Evolutionary conservation across 1,140 invertebrate genomes (phyloP), one percentile per base, ranked within the genome.

Genomic region (Procambarus virginalis): DNA sequence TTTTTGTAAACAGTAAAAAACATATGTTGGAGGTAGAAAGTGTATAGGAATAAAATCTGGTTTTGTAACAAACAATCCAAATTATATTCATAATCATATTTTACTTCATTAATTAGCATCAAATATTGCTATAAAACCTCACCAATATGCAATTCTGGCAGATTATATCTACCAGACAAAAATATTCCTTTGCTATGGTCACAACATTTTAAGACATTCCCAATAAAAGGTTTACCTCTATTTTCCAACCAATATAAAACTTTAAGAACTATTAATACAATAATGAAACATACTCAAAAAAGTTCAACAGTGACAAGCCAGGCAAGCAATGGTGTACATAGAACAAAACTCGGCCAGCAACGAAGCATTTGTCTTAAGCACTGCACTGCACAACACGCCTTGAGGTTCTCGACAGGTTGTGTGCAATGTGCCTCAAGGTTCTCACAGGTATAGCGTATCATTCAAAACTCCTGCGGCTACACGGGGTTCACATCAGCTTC

Each of bases 111-210:
- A 51, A 51, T 20, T 51, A 78, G 6, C 51, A 77, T n/a, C 10
- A n/a, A 77, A 77, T 45, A 77, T 34, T 49, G 48, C 34, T 12
- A 77, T 77, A 45, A 77, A 77, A 77, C 48, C 75, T 46, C 75
- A 77, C 75, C 14, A 77, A n/a, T 49, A 77, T 34, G 12, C 48
- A 78, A 77, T 45, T 48, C 14, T 10, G 48, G 75, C 48, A 77
- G 45, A 12, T 46, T 46, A 77, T 46, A 14, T 20, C 10, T n/a
- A 48, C 2, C 45, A 77, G 14, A 78, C 48, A 48, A 64, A n/a
- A 64, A 64, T 64, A 64, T 14, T 64, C 60, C 60, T 20, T 20
- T 64, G 60, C 60, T 64, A 64, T 64, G 3, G 10, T 17, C 17
- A 51, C 17, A 48, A 78, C 46, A 55, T 22, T 55, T 78, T 78